Conservation (phyloP, 2,113 vertebrate species). For the Dendrocopos noguchii region DNA sequence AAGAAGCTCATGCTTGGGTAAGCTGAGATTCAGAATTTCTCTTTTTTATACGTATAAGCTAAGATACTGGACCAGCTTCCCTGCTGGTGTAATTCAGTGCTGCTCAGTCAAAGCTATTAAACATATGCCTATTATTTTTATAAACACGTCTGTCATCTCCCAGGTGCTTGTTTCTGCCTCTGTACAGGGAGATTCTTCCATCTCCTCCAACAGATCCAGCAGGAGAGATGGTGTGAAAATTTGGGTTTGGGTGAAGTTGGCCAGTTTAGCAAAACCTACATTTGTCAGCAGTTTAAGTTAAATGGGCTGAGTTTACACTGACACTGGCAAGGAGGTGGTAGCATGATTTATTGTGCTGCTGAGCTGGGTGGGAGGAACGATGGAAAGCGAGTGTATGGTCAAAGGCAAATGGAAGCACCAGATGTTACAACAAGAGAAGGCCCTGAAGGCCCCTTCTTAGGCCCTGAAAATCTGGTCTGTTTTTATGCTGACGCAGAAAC, state of each 20-base stretch:
- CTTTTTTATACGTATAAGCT: not conserved
- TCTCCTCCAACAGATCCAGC: not conserved
- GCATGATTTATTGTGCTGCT: slow-evolving; percentile 45
- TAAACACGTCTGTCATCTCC: not conserved
- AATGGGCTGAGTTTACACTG: slow-evolving; percentile 49
- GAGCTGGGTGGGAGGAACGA: slow-evolving; percentile 4
- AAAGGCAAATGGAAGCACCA: not conserved
- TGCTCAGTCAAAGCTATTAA: not conserved
- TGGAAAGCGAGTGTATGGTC: not conserved
- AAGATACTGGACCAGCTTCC: not conserved
- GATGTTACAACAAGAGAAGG: not conserved
- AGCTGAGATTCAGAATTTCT: not conserved
- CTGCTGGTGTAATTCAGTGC: not conserved
- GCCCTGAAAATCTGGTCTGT: not conserved
- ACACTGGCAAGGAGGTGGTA: slow-evolving; percentile 25
- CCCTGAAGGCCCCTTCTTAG: not conserved
- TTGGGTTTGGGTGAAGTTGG: not conserved
- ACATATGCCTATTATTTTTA: not conserved
- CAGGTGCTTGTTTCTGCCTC: not conserved
- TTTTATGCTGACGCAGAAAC: not conserved
- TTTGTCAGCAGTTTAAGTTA: slow-evolving; percentile 49
- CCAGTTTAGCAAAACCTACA: not conserved
- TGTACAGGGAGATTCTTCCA: not conserved
- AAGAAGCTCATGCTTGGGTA: not conserved
- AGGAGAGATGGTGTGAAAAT: not conserved